phyloP scores from a whole-genome alignment of 2,797 vertebrate genomes.

The Distichodus sexfasciatus region DNA sequence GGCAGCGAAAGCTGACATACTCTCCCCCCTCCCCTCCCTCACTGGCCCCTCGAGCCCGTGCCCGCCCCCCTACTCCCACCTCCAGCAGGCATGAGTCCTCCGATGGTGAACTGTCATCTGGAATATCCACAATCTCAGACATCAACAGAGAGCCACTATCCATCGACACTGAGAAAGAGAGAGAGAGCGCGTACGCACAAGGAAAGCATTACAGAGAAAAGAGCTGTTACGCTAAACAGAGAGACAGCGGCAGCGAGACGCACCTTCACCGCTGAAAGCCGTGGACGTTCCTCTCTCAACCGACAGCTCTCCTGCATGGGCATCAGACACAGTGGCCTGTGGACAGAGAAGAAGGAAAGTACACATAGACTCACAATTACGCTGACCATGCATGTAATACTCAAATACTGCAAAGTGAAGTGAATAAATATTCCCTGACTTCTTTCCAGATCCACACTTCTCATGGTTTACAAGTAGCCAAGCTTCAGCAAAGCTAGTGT shows the following conservation, averaged over 20 bases:
- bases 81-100: conserved; percentile 96
- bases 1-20: conserved; percentile 62
- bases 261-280: conserved; percentile 90
- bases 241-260: conserved; percentile 23
- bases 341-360: conserved; percentile 29
- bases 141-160: conserved; percentile 91
- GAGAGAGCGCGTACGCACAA: conserved; percentile 12
- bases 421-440: too few species aligned
- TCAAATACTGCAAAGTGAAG: too few species aligned
- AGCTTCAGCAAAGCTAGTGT: too few species aligned
- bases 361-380: too few species aligned
- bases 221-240: not conserved
- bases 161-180: conserved; percentile 81
- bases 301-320: conserved; percentile 80
- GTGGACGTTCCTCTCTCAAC: conserved; percentile 87
- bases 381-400: too few species aligned
- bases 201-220: not conserved
- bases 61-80: conserved; percentile 72
- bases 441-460: too few species aligned
- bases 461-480: too few species aligned
- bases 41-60: conserved; percentile 72
- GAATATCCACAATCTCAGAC: conserved; percentile 91
- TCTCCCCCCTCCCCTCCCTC: conserved; percentile 73
- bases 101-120: conserved; percentile 91
- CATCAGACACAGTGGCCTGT: conserved; percentile 92